These are phyloP conservation scores for Intellagama lesueurii DNA, from an alignment of 2,797 vertebrate genomes.

Conservation along the genomic window DNA sequence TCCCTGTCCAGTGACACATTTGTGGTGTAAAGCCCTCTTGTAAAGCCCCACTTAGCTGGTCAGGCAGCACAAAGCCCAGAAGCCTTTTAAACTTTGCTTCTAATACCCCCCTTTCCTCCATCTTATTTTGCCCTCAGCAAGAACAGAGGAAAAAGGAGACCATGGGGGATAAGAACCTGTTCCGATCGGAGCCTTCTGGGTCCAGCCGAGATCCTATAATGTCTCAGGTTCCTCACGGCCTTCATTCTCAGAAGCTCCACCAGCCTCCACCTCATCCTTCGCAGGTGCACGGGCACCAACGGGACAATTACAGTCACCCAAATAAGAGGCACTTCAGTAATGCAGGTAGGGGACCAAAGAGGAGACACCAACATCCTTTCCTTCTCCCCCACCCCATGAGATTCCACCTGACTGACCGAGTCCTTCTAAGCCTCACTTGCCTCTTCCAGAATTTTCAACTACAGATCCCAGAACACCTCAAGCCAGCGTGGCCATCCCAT, in stretches of 20 bases:
- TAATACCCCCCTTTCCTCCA: not conserved
- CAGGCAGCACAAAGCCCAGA: not conserved
- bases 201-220: conserved; percentile 90
- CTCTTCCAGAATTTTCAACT: not conserved
- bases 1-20: no score
- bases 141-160: conserved; percentile 94
- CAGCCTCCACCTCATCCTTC: conserved; percentile 78
- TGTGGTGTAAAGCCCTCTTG: no score
- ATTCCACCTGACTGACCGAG: not conserved
- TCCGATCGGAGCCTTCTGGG: conserved; percentile 89
- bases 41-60: not conserved
- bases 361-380: no score
- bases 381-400: not conserved
- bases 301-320: conserved; percentile 86
- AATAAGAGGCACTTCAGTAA: conserved; percentile 94
- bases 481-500: not conserved
- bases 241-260: conserved; percentile 83
- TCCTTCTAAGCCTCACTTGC: not conserved
- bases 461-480: no score
- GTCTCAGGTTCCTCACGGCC: conserved; percentile 81
- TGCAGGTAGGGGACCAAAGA: conserved; percentile 69
- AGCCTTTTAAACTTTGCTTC: not conserved
- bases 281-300: conserved; percentile 88
- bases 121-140: conserved; percentile 73
- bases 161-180: conserved; percentile 83